Percentiles rank a stretch among this genome's conserved stretches.
These are phyloP conservation scores for Delphinapterus leucas DNA, from an alignment of 2,113 vertebrate species.

Conservation along the genomic window DNA sequence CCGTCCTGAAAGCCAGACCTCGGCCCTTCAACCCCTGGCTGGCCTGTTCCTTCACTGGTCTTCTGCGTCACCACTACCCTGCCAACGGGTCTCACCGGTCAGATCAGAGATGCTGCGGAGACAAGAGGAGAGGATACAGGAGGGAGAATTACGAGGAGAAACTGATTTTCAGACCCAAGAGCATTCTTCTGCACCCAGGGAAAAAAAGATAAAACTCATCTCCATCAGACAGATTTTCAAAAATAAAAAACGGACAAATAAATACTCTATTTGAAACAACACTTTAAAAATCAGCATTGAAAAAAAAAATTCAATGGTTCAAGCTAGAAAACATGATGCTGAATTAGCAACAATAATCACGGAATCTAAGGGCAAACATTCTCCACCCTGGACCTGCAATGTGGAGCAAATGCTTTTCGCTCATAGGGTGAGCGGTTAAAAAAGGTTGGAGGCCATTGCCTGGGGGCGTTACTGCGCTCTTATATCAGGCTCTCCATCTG, in stretches of 20 bases:
- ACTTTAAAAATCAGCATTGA: background rate
- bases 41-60: fast-evolving
- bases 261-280: background rate
- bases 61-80: background rate
- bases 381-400: background rate
- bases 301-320: background rate
- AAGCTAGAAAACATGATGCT: background rate
- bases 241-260: background rate
- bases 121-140: background rate
- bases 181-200: background rate
- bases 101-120: background rate
- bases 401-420: background rate
- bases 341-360: background rate
- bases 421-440: background rate
- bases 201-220: background rate
- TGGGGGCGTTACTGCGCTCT: no score
- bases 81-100: background rate
- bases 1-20: background rate
- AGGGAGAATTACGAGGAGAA: background rate
- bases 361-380: background rate
- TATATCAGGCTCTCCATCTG: background rate
- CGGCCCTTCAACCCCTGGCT: background rate
- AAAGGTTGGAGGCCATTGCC: fast-evolving
- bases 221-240: background rate
- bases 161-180: background rate